Evolutionary conservation across 2,888 invertebrate genomes (phyloP), one percentile per base, ranked within the genome.

Genomic region (Cerastoderma edule): DNA sequence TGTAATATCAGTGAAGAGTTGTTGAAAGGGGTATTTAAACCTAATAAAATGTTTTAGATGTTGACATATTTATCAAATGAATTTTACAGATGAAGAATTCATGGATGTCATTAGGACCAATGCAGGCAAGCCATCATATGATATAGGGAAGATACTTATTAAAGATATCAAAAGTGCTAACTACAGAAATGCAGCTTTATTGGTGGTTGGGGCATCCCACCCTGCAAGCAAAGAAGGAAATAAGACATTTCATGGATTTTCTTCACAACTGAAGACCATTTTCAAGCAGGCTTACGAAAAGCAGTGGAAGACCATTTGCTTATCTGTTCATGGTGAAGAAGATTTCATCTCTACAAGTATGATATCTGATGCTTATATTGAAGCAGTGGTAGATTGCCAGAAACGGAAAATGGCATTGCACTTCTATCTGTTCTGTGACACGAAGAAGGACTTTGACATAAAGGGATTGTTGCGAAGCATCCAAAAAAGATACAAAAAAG

Each of bases 361-460:
- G 3, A 27, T 56, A 8, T 2, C 32, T 24, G 27, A 28, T 27
- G 56, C 56, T 32, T 56, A 56, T 30, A 1, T 56, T 32, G 56
- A 56, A 2, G 56, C 56, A 30, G 32, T 27, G 1, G n/a, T 56
- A 4, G 27, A 28, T 8, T 32, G 3, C 2, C 56, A 56, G 27
- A 56, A 30, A 32, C 2, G 5, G 28, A 32, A 32, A 32, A 13
- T 32, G 19, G 2, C 56, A 19, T 32, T 56, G 30, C 28, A 56
- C 6, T 24, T 56, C 5, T 56, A 56, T 32, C 32, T 56, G 56
- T 56, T 24, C 19, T 56, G 30, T 56, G 56, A 56, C 28, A 56
- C 10, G 19, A n/a, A 8, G 19, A 56, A 56, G 19, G n/a, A 27
- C 2, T 2, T 56, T 5, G 19, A 32, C 5, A 56, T 19, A 24